Evolutionary conservation across 2,113 vertebrate genomes (phyloP).

Genomic region (Bubo blakistoni): DNA sequence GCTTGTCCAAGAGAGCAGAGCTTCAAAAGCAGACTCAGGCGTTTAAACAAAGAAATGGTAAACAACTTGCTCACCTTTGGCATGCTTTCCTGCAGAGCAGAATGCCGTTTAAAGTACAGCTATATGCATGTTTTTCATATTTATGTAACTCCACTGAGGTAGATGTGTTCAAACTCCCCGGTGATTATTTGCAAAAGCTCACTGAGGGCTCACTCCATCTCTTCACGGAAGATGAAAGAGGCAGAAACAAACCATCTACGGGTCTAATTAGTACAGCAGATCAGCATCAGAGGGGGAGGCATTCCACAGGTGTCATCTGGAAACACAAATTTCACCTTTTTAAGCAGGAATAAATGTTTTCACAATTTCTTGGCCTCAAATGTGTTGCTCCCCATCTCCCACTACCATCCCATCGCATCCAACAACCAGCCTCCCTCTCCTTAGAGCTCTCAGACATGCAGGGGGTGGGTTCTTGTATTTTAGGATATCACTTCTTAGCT

Average conservation of each 20-base stretch:
- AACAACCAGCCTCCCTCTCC: no score
- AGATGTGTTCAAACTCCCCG: background rate
- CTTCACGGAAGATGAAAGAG: background rate
- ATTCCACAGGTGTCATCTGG: background rate
- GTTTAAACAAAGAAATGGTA: fast-evolving
- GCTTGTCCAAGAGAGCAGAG: background rate
- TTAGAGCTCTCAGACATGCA: fast-evolving
- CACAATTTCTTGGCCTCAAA: fast-evolving
- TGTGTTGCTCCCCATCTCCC: background rate
- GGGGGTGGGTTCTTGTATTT: background rate
- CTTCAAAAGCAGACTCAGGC: background rate
- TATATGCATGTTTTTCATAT: fast-evolving
- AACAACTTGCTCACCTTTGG: background rate
- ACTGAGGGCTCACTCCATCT: fast-evolving
- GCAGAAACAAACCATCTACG: background rate
- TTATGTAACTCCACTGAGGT: fast-evolving
- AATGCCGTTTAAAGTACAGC: background rate
- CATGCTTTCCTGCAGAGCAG: background rate
- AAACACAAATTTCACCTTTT: background rate
- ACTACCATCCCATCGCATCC: fast-evolving
- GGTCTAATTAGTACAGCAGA: fast-evolving
- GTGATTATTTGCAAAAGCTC: background rate
- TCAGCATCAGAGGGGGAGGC: no score
- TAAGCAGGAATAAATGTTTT: background rate
- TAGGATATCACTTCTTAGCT: background rate